A percentile compares a stretch with the other conserved stretches of the same genome.
Evolutionary conservation across 2,888 invertebrate genomes (phyloP).

Genomic region (Ecdyonurus torrentis): DNA sequence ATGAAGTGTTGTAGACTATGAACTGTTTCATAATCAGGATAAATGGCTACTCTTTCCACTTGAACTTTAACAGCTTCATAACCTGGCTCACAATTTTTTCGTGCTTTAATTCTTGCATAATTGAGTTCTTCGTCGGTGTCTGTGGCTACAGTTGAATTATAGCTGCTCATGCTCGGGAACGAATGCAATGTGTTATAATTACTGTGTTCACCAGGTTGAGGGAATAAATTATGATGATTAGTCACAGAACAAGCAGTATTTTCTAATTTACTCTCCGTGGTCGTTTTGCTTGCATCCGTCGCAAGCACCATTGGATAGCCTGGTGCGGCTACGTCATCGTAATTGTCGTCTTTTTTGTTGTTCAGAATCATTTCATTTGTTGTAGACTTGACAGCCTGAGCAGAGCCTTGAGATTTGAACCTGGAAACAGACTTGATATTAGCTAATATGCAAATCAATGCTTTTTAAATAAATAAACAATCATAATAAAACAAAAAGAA

Average conservation of each 20-base stretch:
- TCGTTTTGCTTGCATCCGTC: slow-evolving; percentile 6
- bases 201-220: slow-evolving; percentile 9
- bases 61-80: background rate
- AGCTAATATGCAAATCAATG: no score
- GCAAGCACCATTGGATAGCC: background rate
- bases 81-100: slow-evolving; percentile 10
- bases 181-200: slow-evolving; percentile 13
- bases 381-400: slow-evolving; percentile 10
- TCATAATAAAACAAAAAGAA: no score
- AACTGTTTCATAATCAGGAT: slow-evolving; percentile 15
- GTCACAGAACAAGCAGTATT: background rate
- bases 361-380: slow-evolving; percentile 12
- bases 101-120: slow-evolving; percentile 8
- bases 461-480: no score
- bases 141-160: slow-evolving; percentile 11
- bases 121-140: slow-evolving; percentile 12
- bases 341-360: slow-evolving; percentile 11
- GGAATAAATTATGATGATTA: background rate
- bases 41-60: slow-evolving; percentile 10
- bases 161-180: slow-evolving; percentile 12
- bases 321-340: slow-evolving; percentile 9
- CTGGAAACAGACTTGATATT: no score
- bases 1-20: slow-evolving; percentile 8
- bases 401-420: slow-evolving; percentile 11
- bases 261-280: background rate